A percentile compares a stretch with the other conserved stretches of the same genome.
phyloP scores from a whole-genome alignment of 2,113 vertebrate genomes.

The Solea senegalensis region DNA sequence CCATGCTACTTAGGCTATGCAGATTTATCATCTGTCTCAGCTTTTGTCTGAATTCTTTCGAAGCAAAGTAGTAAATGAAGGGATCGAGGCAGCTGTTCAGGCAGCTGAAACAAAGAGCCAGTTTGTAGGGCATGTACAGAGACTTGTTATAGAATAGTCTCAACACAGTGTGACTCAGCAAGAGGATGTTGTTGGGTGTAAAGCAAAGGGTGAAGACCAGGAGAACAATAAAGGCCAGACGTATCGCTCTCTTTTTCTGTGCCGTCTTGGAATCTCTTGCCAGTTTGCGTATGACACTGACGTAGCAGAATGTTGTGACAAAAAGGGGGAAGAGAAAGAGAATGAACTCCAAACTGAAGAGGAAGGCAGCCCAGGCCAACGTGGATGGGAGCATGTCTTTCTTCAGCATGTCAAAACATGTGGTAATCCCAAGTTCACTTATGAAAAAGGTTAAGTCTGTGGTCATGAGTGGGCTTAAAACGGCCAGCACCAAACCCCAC shows the following conservation, averaged over 20 bases:
- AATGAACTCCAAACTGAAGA: constrained; percentile 81
- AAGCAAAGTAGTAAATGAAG: constrained; percentile 96
- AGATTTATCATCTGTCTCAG: constrained; percentile 77
- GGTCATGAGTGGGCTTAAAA: constrained; percentile 85
- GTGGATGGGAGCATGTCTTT: constrained; percentile 84
- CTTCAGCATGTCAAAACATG: constrained; percentile 93
- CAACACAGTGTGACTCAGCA: constrained; percentile 84
- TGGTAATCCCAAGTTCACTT: constrained; percentile 83
- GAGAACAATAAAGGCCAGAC: constrained; percentile 84
- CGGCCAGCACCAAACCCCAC: constrained; percentile 83
- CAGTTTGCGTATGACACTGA: constrained; percentile 85
- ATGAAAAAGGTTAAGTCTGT: constrained; percentile 86
- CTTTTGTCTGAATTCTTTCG: constrained; percentile 89
- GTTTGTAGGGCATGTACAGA: constrained; percentile 89
- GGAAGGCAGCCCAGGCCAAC: constrained; percentile 84
- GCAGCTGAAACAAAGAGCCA: constrained; percentile 90
- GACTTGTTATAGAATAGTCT: constrained; percentile 79
- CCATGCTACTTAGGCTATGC: constrained; percentile 42
- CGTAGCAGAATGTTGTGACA: constrained; percentile 89
- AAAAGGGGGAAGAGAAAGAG: constrained; percentile 87
- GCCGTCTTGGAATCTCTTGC: constrained; percentile 63
- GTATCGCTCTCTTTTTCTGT: constrained; percentile 84
- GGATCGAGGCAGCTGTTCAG: constrained; percentile 94
- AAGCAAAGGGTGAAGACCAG: constrained; percentile 89
- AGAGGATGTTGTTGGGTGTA: constrained; percentile 90